A percentile compares a stretch with the other conserved stretches of the same genome.
phyloP scores from a whole-genome alignment of 1,140 invertebrate species.

The Neoseiulus cucumeris region DNA sequence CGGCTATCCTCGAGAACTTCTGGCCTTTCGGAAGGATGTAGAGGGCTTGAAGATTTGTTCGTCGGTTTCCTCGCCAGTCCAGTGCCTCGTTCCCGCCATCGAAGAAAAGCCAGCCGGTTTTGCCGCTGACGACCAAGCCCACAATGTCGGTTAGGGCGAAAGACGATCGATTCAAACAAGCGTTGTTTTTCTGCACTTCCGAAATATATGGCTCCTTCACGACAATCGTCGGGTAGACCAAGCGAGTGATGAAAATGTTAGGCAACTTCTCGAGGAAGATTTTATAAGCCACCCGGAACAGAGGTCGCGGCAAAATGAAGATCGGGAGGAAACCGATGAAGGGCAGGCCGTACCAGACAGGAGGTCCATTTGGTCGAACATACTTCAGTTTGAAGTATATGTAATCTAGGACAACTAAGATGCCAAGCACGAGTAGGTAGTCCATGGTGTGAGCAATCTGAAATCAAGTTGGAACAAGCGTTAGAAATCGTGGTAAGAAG shows the following conservation, averaged over 20 bases:
- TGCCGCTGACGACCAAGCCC: background rate
- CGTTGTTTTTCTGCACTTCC: background rate
- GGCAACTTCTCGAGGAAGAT: background rate
- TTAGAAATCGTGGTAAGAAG: too few species aligned
- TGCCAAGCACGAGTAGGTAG: background rate
- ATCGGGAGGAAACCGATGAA: background rate
- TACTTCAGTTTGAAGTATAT: background rate
- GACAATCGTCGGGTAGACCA: background rate
- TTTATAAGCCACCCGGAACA: background rate
- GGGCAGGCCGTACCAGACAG: background rate
- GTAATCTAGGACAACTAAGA: background rate
- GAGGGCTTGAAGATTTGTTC: background rate
- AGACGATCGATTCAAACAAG: background rate
- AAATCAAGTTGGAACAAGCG: too few species aligned
- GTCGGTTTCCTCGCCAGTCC: background rate
- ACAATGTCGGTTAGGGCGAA: background rate
- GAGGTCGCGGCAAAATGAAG: background rate
- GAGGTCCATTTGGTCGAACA: background rate
- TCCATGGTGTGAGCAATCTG: too few species aligned
- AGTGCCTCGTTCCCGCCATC: background rate
- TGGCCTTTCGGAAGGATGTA: background rate
- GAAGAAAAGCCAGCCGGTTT: background rate
- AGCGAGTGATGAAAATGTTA: background rate
- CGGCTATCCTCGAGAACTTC: background rate
- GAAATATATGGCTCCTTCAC: background rate